Evolutionary conservation across 2,797 vertebrate species (phyloP).

Genomic region (Pseudopleuronectes americanus): DNA sequence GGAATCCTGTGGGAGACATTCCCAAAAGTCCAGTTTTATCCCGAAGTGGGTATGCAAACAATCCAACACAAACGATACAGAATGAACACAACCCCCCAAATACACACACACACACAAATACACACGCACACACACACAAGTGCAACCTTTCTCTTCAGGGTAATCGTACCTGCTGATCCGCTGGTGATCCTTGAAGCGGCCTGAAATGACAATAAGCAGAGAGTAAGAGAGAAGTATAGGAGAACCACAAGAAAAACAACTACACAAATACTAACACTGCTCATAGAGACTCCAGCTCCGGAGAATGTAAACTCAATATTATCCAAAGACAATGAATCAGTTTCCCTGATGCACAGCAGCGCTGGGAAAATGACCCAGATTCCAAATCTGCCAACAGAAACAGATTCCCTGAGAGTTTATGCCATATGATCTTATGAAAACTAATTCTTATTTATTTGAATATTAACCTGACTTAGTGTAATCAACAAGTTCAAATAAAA

Average conservation of each 20-base stretch:
- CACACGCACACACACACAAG: background rate
- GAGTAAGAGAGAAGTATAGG: conserved; percentile 30
- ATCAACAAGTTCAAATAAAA: background rate
- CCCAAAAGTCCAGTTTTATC: conserved; percentile 77
- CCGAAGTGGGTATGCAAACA: conserved; percentile 70
- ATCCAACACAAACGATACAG: conserved; percentile 51
- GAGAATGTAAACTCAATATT: conserved; percentile 45
- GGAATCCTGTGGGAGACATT: conserved; percentile 71
- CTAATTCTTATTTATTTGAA: conserved; percentile 33
- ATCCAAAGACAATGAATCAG: conserved; percentile 33
- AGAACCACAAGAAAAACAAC: conserved; percentile 25
- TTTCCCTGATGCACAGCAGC: conserved; percentile 15
- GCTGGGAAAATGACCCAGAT: conserved; percentile 48
- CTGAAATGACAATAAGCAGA: conserved; percentile 56
- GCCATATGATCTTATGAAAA: background rate
- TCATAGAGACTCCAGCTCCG: conserved; percentile 2
- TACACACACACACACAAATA: background rate
- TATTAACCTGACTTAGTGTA: conserved; percentile 22
- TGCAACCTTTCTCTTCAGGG: background rate
- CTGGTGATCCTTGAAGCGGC: conserved; percentile 68
- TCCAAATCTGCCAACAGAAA: conserved; percentile 36
- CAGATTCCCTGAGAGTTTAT: conserved; percentile 33
- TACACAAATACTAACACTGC: conserved; percentile 41
- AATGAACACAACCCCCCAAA: conserved; percentile 5
- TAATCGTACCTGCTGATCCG: conserved; percentile 75